phyloP scores from a whole-genome alignment of 2,888 invertebrate genomes.

The Minunthozetes semirufus region DNA sequence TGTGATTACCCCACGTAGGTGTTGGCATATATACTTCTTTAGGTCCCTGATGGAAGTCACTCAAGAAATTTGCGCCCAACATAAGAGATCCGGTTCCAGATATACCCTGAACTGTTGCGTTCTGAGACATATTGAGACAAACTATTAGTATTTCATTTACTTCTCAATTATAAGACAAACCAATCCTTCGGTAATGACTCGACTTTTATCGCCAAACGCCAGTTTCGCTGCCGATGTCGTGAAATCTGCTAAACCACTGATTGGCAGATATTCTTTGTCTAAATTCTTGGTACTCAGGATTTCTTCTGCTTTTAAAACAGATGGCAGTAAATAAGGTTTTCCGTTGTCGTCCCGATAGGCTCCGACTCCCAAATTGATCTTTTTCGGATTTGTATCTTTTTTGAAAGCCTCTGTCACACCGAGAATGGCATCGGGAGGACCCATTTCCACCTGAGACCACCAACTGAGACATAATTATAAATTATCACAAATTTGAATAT shows the following conservation, averaged over 20 bases:
- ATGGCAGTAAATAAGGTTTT: conserved; percentile 87
- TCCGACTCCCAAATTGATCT: conserved; percentile 92
- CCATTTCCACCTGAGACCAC: conserved; percentile 87
- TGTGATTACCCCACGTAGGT: conserved; percentile 98
- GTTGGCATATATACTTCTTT: conserved; percentile 78
- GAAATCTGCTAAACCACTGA: conserved; percentile 76
- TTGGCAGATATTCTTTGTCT: conserved; percentile 93
- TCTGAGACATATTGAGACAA: conserved; percentile 49
- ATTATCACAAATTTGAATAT: neutral
- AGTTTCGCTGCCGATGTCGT: conserved; percentile 73
- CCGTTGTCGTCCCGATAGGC: conserved; percentile 97
- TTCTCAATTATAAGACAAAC: conserved; percentile 54
- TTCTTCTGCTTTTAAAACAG: conserved; percentile 78
- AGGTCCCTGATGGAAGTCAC: conserved; percentile 62
- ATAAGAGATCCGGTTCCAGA: conserved; percentile 97
- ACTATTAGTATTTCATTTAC: neutral
- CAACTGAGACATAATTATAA: conserved; percentile 50
- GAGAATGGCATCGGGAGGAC: conserved; percentile 95
- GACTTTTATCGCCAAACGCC: conserved; percentile 74
- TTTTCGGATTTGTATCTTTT: conserved; percentile 77
- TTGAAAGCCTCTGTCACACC: conserved; percentile 96
- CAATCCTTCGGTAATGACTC: conserved; percentile 61
- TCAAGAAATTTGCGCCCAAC: conserved; percentile 78
- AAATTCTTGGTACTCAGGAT: conserved; percentile 60
- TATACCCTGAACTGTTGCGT: conserved; percentile 68